Evolutionary conservation across 92 coral and sea anemone species (phyloP).

Genomic region (Epizoanthus scotinus): DNA sequence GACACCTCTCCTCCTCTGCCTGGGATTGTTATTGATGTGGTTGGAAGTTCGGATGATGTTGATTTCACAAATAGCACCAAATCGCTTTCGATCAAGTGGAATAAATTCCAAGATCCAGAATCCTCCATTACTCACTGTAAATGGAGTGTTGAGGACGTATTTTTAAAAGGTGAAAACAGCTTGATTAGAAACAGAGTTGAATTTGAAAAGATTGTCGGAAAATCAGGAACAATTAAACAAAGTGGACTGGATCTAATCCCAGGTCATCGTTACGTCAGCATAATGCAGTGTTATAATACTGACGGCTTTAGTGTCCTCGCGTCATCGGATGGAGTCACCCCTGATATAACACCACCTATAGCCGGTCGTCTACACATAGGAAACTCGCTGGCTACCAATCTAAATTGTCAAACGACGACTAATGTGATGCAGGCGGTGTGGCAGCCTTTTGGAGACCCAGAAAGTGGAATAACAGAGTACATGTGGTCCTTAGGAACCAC

Average conservation of each 20-base stretch:
- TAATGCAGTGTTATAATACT: slow-evolving; percentile 67
- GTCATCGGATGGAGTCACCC: slow-evolving; percentile 73
- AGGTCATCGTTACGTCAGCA: slow-evolving; percentile 74
- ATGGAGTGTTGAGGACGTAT: slow-evolving; percentile 69
- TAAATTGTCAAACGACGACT: slow-evolving; percentile 56
- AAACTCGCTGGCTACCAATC: slow-evolving; percentile 33
- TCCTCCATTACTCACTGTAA: slow-evolving; percentile 71
- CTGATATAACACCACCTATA: slow-evolving; percentile 79
- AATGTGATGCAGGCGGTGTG: slow-evolving; percentile 57
- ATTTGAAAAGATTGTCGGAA: slow-evolving; percentile 52
- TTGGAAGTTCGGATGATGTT: slow-evolving; percentile 32
- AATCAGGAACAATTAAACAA: slow-evolving; percentile 54
- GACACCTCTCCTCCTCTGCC: slow-evolving; percentile 80
- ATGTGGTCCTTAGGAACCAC: slow-evolving; percentile 84
- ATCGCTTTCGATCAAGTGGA: slow-evolving; percentile 66
- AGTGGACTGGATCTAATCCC: slow-evolving; percentile 67
- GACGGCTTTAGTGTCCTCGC: slow-evolving; percentile 74
- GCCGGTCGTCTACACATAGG: slow-evolving; percentile 63
- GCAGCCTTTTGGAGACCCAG: slow-evolving; percentile 68
- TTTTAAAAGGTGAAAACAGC: slow-evolving; percentile 45
- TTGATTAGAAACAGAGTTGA: slow-evolving; percentile 62
- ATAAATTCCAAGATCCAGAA: slow-evolving; percentile 73
- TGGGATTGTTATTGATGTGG: slow-evolving; percentile 81
- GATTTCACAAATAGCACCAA: slow-evolving; percentile 61
- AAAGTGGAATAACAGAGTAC: slow-evolving; percentile 81